phyloP scores from a whole-genome alignment of 2,888 invertebrate genomes.

The Sericinus montela region DNA sequence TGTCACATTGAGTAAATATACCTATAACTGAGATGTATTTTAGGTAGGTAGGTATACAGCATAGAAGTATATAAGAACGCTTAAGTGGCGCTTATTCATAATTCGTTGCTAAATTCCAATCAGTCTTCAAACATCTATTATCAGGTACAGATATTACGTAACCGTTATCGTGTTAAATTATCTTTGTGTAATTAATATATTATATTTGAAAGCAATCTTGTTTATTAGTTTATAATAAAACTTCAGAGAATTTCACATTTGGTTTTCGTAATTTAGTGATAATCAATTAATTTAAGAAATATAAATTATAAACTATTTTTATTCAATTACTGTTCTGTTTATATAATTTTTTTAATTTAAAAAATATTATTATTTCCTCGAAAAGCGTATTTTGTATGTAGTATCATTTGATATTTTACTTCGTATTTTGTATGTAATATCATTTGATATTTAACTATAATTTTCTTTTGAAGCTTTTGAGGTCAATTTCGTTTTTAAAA shows the following conservation, averaged over 20 bases:
- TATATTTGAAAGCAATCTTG: neutral
- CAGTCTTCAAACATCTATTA: conserved; percentile 3
- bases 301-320: too few species aligned
- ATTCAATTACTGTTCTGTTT: too few species aligned
- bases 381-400: too few species aligned
- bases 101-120: conserved; percentile 4
- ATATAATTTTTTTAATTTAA: too few species aligned
- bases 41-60: neutral
- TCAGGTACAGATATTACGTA: conserved; percentile 9
- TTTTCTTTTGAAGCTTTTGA: too few species aligned
- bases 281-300: neutral
- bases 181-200: conserved; percentile 8
- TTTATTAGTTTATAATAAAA: conserved; percentile 2
- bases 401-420: too few species aligned
- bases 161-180: conserved; percentile 5
- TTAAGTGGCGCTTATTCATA: neutral
- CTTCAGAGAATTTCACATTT: neutral
- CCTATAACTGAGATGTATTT: neutral
- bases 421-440: too few species aligned
- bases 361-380: too few species aligned
- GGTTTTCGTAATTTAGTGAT: neutral
- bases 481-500: too few species aligned
- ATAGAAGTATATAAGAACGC: neutral
- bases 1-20: neutral
- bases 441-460: too few species aligned